Percentiles rank a stretch among this genome's conserved stretches.
These are phyloP conservation scores for Gambusia yucatana DNA, from an alignment of 2,797 vertebrate genomes.

Conservation along the genomic window DNA sequence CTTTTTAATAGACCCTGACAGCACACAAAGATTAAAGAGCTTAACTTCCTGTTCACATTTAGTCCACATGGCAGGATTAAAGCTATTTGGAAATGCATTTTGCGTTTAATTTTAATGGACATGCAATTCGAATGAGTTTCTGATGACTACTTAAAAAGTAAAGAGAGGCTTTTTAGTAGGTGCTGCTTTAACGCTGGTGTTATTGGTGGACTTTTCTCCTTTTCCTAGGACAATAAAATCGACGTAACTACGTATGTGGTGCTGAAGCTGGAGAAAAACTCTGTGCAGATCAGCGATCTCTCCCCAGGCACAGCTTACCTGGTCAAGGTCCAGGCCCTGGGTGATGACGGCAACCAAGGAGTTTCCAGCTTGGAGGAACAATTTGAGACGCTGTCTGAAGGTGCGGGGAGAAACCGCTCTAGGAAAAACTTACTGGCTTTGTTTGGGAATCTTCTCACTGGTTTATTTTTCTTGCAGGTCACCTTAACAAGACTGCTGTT, in stretches of 20 bases:
- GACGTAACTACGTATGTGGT: slow-evolving; percentile 89
- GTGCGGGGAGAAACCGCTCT: slow-evolving; percentile 39
- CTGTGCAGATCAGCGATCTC: slow-evolving; percentile 84
- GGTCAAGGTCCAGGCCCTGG: slow-evolving; percentile 90
- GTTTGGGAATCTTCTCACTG: not conserved
- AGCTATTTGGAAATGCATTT: not conserved
- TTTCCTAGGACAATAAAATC: slow-evolving; percentile 73
- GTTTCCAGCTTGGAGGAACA: slow-evolving; percentile 88
- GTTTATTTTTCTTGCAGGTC: slow-evolving; percentile 47
- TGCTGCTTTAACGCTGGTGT: not conserved
- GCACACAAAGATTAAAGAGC: not conserved
- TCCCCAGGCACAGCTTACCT: slow-evolving; percentile 86
- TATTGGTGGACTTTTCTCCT: slow-evolving; percentile 7
- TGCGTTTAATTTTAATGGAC: not conserved
- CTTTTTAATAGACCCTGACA: not conserved
- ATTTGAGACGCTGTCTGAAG: slow-evolving; percentile 88
- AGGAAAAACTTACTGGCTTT: not conserved
- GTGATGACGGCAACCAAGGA: slow-evolving; percentile 78
- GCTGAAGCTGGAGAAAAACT: slow-evolving; percentile 86
- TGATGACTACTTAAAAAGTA: not conserved
- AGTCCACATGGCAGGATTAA: not conserved
- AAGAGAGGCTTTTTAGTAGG: not conserved
- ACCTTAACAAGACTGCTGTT: slow-evolving; percentile 72
- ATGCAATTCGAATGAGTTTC: not conserved
- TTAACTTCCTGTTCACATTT: not conserved